Evolutionary conservation across 2,113 vertebrate genomes (phyloP).

Genomic region (Tor tambroides): DNA sequence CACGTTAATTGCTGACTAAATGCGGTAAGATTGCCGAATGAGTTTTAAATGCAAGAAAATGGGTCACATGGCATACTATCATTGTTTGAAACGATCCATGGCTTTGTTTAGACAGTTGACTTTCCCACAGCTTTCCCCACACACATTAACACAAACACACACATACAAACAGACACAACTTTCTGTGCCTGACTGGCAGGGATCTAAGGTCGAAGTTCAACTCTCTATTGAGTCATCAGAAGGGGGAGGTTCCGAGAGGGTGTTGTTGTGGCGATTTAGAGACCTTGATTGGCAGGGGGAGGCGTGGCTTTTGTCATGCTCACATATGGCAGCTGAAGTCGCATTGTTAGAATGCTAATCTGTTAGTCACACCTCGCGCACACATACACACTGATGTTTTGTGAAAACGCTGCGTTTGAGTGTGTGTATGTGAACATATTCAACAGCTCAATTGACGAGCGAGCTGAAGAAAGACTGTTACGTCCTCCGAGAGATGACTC

Average conservation of each 20-base stretch:
- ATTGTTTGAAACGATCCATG: slow-evolving; percentile 44
- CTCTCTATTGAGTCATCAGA: slow-evolving; percentile 76
- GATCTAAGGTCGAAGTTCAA: slow-evolving; percentile 65
- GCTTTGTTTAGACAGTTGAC: slow-evolving; percentile 51
- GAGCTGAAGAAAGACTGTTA: slow-evolving; percentile 16
- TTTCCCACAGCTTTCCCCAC: slow-evolving; percentile 53
- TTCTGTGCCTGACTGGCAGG: slow-evolving; percentile 51
- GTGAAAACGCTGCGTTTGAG: slow-evolving; percentile 33
- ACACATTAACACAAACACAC: slow-evolving; percentile 32
- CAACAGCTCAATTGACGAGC: slow-evolving; percentile 51
- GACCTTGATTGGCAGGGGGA: slow-evolving; percentile 62
- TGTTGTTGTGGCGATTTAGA: slow-evolving; percentile 54
- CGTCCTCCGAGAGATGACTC: slow-evolving; percentile 40
- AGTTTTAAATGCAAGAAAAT: slow-evolving; percentile 49
- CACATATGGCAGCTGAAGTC: slow-evolving; percentile 61
- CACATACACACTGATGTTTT: slow-evolving; percentile 60
- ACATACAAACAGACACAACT: slow-evolving; percentile 24
- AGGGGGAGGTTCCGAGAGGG: slow-evolving; percentile 64
- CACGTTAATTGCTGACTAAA: slow-evolving; percentile 43
- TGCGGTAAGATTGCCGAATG: slow-evolving; percentile 48
- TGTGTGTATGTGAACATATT: slow-evolving; percentile 50
- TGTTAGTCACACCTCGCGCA: slow-evolving; percentile 56
- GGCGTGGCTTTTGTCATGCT: slow-evolving; percentile 61
- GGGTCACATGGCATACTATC: slow-evolving; percentile 30
- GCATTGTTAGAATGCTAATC: slow-evolving; percentile 71